Percentiles rank a stretch among this genome's conserved stretches.
These are phyloP conservation scores for Tigriopus californicus DNA, from an alignment of 2,888 invertebrate genomes.

Conservation along the genomic window DNA sequence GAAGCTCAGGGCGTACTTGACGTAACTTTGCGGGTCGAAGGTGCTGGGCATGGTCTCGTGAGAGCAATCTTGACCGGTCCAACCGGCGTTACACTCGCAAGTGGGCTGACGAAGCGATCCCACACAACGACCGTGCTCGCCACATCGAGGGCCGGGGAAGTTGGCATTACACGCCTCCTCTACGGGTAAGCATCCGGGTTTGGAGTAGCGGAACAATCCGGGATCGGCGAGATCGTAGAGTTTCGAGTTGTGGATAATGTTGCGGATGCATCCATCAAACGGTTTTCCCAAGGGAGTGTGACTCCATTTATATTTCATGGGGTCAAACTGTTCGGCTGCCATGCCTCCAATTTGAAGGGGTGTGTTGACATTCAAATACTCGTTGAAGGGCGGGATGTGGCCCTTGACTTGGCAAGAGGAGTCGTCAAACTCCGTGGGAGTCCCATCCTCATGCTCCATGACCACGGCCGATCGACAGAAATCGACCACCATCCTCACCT, in stretches of 20 bases:
- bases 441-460: slow-evolving; percentile 72
- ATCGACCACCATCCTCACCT: slow-evolving; percentile 77
- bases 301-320: slow-evolving; percentile 71
- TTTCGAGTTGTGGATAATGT: slow-evolving; percentile 67
- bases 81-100: slow-evolving; percentile 89
- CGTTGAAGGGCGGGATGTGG: slow-evolving; percentile 79
- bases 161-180: slow-evolving; percentile 71
- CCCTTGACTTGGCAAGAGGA: slow-evolving; percentile 74
- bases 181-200: slow-evolving; percentile 77
- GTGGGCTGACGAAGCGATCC: slow-evolving; percentile 50
- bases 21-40: slow-evolving; percentile 80
- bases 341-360: slow-evolving; percentile 87
- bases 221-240: slow-evolving; percentile 88
- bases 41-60: slow-evolving; percentile 72
- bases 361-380: slow-evolving; percentile 85
- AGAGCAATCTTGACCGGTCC: slow-evolving; percentile 52
- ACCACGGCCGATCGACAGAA: slow-evolving; percentile 75
- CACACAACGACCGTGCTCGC: slow-evolving; percentile 85
- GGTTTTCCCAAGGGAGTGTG: slow-evolving; percentile 72
- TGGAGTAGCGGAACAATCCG: slow-evolving; percentile 58
- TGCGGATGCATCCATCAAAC: slow-evolving; percentile 88
- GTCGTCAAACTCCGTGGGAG: slow-evolving; percentile 69
- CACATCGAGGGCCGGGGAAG: slow-evolving; percentile 52
- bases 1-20: slow-evolving; percentile 87
- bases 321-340: slow-evolving; percentile 72